A percentile compares a stretch with the other conserved stretches of the same genome.
phyloP scores from a whole-genome alignment of 2,113 vertebrate species.

The Podarcis muralis region DNA sequence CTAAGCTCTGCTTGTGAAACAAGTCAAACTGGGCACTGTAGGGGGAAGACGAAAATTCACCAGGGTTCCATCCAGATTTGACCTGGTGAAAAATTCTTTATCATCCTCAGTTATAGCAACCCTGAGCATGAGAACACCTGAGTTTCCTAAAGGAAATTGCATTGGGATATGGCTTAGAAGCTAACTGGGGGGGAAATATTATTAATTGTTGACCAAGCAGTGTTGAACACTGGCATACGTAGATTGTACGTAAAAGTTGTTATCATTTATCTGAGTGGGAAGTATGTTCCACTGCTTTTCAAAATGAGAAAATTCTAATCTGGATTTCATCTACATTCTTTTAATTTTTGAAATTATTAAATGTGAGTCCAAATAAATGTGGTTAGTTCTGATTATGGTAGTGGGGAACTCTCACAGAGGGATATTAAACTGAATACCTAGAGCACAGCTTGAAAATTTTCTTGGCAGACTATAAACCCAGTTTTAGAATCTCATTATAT shows the following conservation, averaged over 20 bases:
- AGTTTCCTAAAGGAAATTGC: background rate
- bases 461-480: slow-evolving; percentile 50
- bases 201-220: slow-evolving; percentile 52
- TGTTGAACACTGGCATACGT: slow-evolving; percentile 57
- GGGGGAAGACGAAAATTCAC: background rate
- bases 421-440: slow-evolving; percentile 68
- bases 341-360: slow-evolving; percentile 61
- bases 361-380: slow-evolving; percentile 63
- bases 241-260: slow-evolving; percentile 68
- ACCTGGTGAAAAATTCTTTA: background rate
- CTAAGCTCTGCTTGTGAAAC: background rate
- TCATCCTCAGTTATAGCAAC: background rate
- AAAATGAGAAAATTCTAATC: slow-evolving; percentile 62
- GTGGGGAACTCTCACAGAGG: slow-evolving; percentile 43
- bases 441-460: slow-evolving; percentile 60
- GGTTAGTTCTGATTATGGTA: slow-evolving; percentile 56
- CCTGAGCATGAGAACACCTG: background rate
- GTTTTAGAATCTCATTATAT: slow-evolving; percentile 42
- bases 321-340: slow-evolving; percentile 74
- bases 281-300: slow-evolving; percentile 54
- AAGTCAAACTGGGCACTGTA: background rate
- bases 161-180: background rate
- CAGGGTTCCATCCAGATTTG: background rate
- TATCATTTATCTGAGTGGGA: slow-evolving; percentile 62
- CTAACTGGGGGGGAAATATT: background rate